Base-by-base conservation (phyloP, 2,113 vertebrate species). In the Takifugu flavidus region DNA sequence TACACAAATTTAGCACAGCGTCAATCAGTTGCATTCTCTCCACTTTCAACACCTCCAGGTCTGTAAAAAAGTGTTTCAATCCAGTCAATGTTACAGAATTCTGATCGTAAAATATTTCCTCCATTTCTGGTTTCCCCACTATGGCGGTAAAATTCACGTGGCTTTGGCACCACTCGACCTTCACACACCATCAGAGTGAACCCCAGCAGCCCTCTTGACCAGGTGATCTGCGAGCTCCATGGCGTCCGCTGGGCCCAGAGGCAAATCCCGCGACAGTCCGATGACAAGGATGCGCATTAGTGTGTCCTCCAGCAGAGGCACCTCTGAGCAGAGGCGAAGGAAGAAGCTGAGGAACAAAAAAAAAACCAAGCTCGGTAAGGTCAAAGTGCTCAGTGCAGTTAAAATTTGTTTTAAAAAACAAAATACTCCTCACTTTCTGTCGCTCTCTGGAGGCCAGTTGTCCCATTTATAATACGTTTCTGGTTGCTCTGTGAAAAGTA, bases 381-480 rank as follows among this genome's bases (percentile, higher is more conserved):
- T 27, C 20, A 26, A 12, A 56, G 13, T 7, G 29, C 2, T 25
- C 0, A 4, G 26, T n/a, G 2, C 20, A 54, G 25, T 47, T 47
- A 0, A 6, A 15, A 15, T 3, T 12, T 6, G 5, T 47, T 6
- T 47, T 12, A 15, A 47, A 7, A 15, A 5, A 15, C 3, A 47
- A 8, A 53, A 10, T 27, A 45, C 46, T 2, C 7, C 95, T 94
- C 85, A 99, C 97, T 99, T 99, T 80, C 97, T 92, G 85, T 99
- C 97, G 2, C 96, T 96, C 87, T 99, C 97, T 0, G 96, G 97
- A 1, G 97, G 97, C 97, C 97, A 99, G 89, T 98, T 99, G 87
- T 99, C 97, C 97, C 97, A 98, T 67, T 99, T 99, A 88, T 99
- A 99, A 83, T 99, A 99, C 0, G 97, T 99, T 89, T 99, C 97